A percentile compares a stretch with the other conserved stretches of the same genome.
phyloP scores from a whole-genome alignment of 2,113 vertebrate genomes.

The Heliornis fulica region DNA sequence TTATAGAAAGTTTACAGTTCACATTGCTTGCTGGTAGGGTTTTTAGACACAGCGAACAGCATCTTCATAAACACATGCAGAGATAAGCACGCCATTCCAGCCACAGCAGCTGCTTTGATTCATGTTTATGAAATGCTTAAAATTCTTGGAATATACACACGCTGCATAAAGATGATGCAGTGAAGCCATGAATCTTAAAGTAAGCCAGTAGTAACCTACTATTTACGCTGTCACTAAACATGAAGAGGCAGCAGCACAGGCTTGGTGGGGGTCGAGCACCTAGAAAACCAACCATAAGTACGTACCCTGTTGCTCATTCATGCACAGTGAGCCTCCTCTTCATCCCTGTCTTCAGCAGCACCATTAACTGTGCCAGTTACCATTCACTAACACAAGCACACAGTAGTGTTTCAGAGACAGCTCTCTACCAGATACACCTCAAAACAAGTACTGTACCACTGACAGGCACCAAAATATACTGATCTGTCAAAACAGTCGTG shows the following conservation, averaged over 20 bases:
- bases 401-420: neutral
- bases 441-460: neutral
- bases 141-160: neutral
- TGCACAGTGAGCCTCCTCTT: neutral
- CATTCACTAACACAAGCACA: neutral
- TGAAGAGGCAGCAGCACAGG: neutral
- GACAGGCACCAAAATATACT: neutral
- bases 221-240: neutral
- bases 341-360: neutral
- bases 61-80: neutral
- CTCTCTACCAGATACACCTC: neutral
- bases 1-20: neutral
- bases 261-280: neutral
- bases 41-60: neutral
- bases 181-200: neutral
- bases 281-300: neutral
- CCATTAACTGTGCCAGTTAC: neutral
- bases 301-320: accelerated
- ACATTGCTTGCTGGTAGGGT: neutral
- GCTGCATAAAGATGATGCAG: neutral
- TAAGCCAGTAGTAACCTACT: neutral
- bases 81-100: neutral
- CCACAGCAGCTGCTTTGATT: slow-evolving; percentile 30
- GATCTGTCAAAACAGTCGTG: neutral
- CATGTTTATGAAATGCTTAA: neutral